Base-by-base conservation (phyloP, 2,888 invertebrate species). In the Laspeyria flexula region DNA sequence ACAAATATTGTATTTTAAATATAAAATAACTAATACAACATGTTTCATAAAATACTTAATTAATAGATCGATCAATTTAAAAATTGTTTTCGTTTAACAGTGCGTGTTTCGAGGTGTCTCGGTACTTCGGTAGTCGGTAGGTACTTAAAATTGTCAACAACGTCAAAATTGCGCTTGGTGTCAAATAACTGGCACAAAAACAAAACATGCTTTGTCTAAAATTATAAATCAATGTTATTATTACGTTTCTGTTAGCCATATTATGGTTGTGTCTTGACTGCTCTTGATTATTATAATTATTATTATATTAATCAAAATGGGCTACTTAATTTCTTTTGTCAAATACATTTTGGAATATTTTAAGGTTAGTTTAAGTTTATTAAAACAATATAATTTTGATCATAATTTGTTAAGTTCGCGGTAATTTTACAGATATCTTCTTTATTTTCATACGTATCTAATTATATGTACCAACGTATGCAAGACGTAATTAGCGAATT, bases 311-410 rank as follows among this genome's bases (percentile, higher is more conserved):
- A 27, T 37, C 35, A 55, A 27, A 43, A 79, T 79, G 77, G 72
- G 77, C 11, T 80, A 69, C 57, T 40, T 79, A 54, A 54, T 72
- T 44, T 57, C 65, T 35, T 31, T 74, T 46, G 34, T 63, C 46
- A 73, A 71, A 55, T 64, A 65, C 51, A 31, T 75, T 38, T 66
- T 75, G 55, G 60, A 67, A 55, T 63, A 66, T 49, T 48, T 75
- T 56, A 75, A 78, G 75, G 79, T 79, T 69, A 59, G 71, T 71
- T 45, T 25, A 13, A 9, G 9, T 27, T 27, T 39, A 11, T 6
- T 13, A 25, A 13, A 23, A 12, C 3, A 27, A 10, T 16, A 10
- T 2, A 15, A 15, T 9, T 9, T 16, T 13, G 2, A 9, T 39
- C 6, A 10, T 10, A 16, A 34, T 18, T 37, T 15, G 18, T 1